Evolutionary conservation across 2,113 vertebrate species (phyloP).

Genomic region (Illadopsis cleaveri): DNA sequence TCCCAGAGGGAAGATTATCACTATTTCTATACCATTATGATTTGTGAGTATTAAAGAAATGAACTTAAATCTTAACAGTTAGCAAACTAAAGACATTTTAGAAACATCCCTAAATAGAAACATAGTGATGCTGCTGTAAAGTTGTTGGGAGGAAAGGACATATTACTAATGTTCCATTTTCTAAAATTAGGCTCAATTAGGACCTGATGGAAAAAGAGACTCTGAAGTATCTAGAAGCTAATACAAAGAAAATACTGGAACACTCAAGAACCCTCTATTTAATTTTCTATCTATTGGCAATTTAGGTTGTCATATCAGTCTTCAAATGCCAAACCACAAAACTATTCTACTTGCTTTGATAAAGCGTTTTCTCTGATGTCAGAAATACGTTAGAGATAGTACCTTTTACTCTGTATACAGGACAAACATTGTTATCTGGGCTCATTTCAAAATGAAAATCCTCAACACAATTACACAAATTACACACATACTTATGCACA

Average conservation of each 20-base stretch:
- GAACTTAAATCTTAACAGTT: background rate
- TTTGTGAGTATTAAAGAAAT: background rate
- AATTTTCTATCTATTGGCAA: background rate
- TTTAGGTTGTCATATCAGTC: background rate
- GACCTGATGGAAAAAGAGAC: background rate
- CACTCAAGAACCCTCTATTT: background rate
- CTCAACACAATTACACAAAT: background rate
- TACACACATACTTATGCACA: background rate
- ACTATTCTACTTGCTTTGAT: background rate
- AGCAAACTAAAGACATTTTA: background rate
- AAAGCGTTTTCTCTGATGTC: background rate
- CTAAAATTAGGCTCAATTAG: background rate
- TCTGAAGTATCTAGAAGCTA: background rate
- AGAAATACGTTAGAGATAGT: background rate
- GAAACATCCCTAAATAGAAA: background rate
- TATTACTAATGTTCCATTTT: background rate
- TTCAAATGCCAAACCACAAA: background rate
- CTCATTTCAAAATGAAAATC: background rate
- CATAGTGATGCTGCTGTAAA: background rate
- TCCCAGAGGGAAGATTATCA: background rate
- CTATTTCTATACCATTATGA: background rate
- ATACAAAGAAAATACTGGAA: background rate
- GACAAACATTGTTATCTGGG: fast-evolving
- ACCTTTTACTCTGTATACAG: background rate
- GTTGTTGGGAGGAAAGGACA: background rate